Conservation (phyloP, 2,797 vertebrate genomes). For the Phyllotis vaccarum region DNA sequence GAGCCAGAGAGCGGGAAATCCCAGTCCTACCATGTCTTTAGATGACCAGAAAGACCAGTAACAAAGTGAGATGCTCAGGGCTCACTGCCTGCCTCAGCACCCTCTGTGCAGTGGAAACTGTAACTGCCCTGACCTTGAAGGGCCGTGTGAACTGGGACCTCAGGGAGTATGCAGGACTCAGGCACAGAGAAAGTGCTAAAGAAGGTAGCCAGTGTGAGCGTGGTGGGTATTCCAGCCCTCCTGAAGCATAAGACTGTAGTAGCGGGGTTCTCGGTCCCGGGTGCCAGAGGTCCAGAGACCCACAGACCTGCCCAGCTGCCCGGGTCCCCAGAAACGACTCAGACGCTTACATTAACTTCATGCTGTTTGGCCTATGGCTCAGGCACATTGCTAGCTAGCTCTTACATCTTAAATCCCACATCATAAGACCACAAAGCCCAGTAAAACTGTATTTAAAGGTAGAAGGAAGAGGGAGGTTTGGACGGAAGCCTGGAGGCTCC, state of each 20-base stretch:
- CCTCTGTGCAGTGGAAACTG: neutral
- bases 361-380: too few relatives aligned
- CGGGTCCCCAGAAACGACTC: too few relatives aligned
- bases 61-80: too few relatives aligned
- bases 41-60: neutral
- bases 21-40: rapidly evolving
- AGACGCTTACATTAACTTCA: too few relatives aligned
- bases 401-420: too few relatives aligned
- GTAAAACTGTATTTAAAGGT: neutral
- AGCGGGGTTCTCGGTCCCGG: too few relatives aligned
- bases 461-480: neutral
- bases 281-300: too few relatives aligned
- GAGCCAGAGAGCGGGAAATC: neutral
- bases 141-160: neutral
- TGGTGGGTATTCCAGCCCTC: neutral
- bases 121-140: neutral
- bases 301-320: too few relatives aligned
- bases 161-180: too few relatives aligned
- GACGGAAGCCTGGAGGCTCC: neutral
- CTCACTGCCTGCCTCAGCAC: neutral
- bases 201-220: rapidly evolving
- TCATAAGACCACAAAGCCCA: neutral
- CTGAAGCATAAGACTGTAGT: too few relatives aligned
- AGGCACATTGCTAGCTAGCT: too few relatives aligned
- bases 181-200: neutral